A percentile compares a stretch with the other conserved stretches of the same genome.
Evolutionary conservation across 2,888 invertebrate genomes (phyloP).

Genomic region (Acleris holmiana): DNA sequence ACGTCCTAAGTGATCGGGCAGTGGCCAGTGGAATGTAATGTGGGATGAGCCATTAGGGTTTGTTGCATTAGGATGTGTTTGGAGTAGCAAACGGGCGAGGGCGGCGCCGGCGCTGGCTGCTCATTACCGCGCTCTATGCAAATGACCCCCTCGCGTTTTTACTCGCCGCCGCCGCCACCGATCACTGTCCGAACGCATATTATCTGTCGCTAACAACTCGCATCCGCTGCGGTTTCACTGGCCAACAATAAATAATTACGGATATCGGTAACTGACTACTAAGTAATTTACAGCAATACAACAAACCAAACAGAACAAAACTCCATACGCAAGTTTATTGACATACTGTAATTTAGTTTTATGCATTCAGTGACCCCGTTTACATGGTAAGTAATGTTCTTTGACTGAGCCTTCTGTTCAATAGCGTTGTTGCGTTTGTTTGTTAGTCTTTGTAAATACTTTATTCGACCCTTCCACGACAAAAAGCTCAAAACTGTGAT

Average conservation of each 20-base stretch:
- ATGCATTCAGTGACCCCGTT: not conserved
- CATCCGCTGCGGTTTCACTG: slow-evolving; percentile 74
- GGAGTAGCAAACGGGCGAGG: slow-evolving; percentile 49
- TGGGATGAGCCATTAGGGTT: slow-evolving; percentile 35
- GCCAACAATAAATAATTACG: slow-evolving; percentile 79
- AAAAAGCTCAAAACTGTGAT: no score
- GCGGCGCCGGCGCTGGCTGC: slow-evolving; percentile 53
- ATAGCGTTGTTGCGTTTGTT: not conserved
- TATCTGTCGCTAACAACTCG: slow-evolving; percentile 77
- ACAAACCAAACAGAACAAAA: slow-evolving; percentile 55
- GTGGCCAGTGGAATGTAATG: slow-evolving; percentile 53
- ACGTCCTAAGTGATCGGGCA: slow-evolving; percentile 48
- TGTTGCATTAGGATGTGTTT: slow-evolving; percentile 49
- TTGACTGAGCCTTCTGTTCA: not conserved
- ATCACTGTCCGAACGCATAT: slow-evolving; percentile 73
- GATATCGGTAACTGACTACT: slow-evolving; percentile 70
- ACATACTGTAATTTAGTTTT: slow-evolving; percentile 11
- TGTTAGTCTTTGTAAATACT: not conserved
- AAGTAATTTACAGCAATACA: slow-evolving; percentile 59
- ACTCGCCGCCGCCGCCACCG: slow-evolving; percentile 67
- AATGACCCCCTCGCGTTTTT: slow-evolving; percentile 78
- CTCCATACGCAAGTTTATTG: slow-evolving; percentile 40
- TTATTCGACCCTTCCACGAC: not conserved
- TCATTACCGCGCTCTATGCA: slow-evolving; percentile 79
- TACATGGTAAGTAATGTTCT: not conserved